Evolutionary conservation across 2,888 invertebrate genomes (phyloP).

Genomic region (Papilio protenor): DNA sequence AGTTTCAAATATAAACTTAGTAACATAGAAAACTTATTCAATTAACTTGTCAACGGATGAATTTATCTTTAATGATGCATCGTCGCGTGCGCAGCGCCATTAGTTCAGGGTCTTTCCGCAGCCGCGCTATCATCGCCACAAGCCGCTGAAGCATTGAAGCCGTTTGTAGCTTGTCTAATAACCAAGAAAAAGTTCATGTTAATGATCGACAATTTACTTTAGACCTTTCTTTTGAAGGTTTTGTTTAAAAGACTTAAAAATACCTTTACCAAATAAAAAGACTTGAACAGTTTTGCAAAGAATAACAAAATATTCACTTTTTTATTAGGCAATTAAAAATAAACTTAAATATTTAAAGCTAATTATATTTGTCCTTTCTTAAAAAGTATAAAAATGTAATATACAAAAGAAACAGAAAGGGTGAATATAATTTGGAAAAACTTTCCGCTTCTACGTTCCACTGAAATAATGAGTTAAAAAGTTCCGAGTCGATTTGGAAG

Average conservation of each 20-base stretch:
- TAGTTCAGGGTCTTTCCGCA: background rate
- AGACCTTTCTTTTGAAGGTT: background rate
- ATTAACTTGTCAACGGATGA: background rate
- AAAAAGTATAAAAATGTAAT: conserved; percentile 2
- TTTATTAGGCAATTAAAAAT: background rate
- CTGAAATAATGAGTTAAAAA: conserved; percentile 25
- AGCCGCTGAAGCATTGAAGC: background rate
- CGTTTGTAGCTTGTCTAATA: conserved; percentile 5
- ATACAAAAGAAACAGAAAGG: conserved; percentile 15
- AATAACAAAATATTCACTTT: background rate
- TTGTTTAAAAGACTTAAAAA: background rate
- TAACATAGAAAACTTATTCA: conserved; percentile 27
- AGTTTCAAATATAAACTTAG: background rate
- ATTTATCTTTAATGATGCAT: conserved; percentile 18
- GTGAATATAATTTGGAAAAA: conserved; percentile 21
- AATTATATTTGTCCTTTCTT: background rate
- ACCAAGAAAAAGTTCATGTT: background rate
- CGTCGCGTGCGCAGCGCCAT: conserved; percentile 20
- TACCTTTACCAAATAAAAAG: background rate
- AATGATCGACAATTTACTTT: background rate
- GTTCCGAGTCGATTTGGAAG: conserved; percentile 25
- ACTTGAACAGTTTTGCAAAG: no score
- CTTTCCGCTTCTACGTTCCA: conserved; percentile 5
- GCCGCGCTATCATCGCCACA: conserved; percentile 5
- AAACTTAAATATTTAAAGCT: background rate